A percentile compares a stretch with the other conserved stretches of the same genome.
These are phyloP conservation scores for Cheilosia impressa DNA, from an alignment of 2,888 invertebrate species.

Conservation along the genomic window DNA sequence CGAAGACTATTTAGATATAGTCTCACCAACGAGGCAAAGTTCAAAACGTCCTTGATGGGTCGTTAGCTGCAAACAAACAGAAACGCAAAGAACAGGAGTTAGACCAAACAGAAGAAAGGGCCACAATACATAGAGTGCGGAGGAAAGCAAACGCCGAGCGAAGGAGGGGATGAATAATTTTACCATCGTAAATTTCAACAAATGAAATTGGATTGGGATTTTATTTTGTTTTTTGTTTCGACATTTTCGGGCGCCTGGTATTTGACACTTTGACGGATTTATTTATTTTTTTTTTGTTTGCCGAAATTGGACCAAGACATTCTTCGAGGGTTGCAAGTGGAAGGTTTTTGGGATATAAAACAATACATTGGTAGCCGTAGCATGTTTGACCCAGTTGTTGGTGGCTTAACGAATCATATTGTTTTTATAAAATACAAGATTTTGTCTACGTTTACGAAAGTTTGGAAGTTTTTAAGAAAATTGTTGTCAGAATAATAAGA, in stretches of 20 bases:
- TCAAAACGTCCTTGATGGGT: constrained; percentile 70
- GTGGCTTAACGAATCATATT: too few species aligned
- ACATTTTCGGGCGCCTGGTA: constrained; percentile 51
- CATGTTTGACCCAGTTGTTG: not conserved
- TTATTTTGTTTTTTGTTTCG: constrained; percentile 8
- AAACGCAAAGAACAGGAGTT: constrained; percentile 5
- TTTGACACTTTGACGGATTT: constrained; percentile 65
- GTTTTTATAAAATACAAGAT: too few species aligned
- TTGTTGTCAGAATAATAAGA: too few species aligned
- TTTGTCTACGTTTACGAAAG: too few species aligned
- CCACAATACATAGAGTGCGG: constrained; percentile 11
- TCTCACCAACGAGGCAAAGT: constrained; percentile 38
- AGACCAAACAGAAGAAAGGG: constrained; percentile 24
- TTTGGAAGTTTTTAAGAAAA: too few species aligned
- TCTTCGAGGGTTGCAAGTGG: not conserved
- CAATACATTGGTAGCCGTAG: not conserved
- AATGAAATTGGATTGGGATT: constrained; percentile 68
- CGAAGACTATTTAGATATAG: constrained; percentile 5
- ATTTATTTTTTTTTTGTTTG: constrained; percentile 40
- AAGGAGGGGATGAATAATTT: constrained; percentile 47
- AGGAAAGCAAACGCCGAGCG: constrained; percentile 1
- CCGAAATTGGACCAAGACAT: not conserved
- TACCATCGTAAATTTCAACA: constrained; percentile 67
- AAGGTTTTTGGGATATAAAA: not conserved
- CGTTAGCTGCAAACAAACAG: constrained; percentile 49